A percentile compares a stretch with the other conserved stretches of the same genome.
Evolutionary conservation across 2,888 invertebrate genomes (phyloP).

Genomic region (Argyresthia albistria): DNA sequence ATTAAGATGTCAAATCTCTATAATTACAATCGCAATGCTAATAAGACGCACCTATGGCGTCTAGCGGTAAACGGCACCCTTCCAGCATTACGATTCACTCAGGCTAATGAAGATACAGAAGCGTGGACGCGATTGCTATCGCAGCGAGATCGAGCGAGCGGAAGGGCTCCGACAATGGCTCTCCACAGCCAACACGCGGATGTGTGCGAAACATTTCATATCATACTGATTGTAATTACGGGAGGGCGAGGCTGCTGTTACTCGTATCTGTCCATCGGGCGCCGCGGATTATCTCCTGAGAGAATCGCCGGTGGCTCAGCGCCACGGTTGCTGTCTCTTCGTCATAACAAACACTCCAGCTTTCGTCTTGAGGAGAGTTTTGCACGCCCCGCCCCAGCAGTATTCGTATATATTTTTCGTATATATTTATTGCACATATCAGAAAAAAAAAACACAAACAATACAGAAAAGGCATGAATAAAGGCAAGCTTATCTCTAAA

Average conservation of each 20-base stretch:
- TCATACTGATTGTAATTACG: conserved; percentile 55
- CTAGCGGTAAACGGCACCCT: no score
- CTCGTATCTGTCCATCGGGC: conserved; percentile 47
- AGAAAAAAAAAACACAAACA: no score
- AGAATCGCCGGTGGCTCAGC: background rate
- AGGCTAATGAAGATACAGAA: background rate
- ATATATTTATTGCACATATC: no score
- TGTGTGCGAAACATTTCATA: conserved; percentile 2
- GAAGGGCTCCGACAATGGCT: conserved; percentile 50
- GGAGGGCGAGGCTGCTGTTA: conserved; percentile 28
- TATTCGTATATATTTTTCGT: no score
- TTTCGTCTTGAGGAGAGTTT: no score
- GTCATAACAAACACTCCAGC: background rate
- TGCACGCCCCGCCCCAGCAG: no score
- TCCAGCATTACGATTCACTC: background rate
- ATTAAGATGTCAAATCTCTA: no score
- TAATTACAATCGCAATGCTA: no score
- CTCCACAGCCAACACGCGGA: conserved; percentile 12
- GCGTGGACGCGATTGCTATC: conserved; percentile 29
- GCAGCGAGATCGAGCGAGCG: conserved; percentile 32
- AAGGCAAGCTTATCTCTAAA: no score
- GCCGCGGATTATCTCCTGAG: conserved; percentile 15
- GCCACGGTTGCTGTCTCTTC: background rate
- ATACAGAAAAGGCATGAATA: no score
- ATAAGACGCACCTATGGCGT: no score